A percentile compares a stretch with the other conserved stretches of the same genome.
Conservation (phyloP, 2,888 invertebrate genomes). For the Zele albiditarsus region DNA sequence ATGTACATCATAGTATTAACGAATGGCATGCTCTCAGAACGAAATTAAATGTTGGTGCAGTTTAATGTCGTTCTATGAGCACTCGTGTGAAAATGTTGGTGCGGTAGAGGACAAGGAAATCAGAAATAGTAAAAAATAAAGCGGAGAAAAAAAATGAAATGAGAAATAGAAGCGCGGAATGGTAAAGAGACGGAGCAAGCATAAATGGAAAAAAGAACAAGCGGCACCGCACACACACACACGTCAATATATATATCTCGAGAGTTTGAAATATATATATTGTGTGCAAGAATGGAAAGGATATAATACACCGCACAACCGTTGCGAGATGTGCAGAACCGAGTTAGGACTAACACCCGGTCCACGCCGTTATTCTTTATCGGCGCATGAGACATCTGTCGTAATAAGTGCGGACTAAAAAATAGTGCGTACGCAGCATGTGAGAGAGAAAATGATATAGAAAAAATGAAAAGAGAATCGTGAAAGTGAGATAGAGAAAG, state of each 20-base stretch:
- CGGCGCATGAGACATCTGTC: constrained; percentile 79
- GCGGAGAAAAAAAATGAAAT: background rate
- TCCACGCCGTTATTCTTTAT: constrained; percentile 67
- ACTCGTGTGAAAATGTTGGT: background rate
- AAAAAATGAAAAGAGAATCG: constrained; percentile 44
- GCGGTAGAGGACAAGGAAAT: background rate
- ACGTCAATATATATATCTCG: constrained; percentile 8
- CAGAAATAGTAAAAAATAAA: constrained; percentile 7
- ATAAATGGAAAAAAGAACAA: constrained; percentile 27
- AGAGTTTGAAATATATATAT: constrained; percentile 15
- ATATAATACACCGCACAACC: constrained; percentile 48
- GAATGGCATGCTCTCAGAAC: too few relatives aligned
- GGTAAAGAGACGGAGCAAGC: constrained; percentile 20
- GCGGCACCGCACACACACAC: background rate
- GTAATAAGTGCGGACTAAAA: constrained; percentile 80
- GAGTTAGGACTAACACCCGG: constrained; percentile 60
- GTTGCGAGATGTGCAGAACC: constrained; percentile 57
- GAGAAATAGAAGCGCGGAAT: background rate
- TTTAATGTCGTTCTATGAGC: background rate
- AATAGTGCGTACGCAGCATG: constrained; percentile 76
- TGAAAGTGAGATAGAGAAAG: constrained; percentile 51
- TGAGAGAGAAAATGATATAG: constrained; percentile 42
- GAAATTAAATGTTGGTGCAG: too few relatives aligned
- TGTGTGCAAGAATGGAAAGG: constrained; percentile 42
- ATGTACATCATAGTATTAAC: too few relatives aligned